Evolutionary conservation across 2,888 invertebrate species (phyloP).

Genomic region (Callyntrura guangdongensis): DNA sequence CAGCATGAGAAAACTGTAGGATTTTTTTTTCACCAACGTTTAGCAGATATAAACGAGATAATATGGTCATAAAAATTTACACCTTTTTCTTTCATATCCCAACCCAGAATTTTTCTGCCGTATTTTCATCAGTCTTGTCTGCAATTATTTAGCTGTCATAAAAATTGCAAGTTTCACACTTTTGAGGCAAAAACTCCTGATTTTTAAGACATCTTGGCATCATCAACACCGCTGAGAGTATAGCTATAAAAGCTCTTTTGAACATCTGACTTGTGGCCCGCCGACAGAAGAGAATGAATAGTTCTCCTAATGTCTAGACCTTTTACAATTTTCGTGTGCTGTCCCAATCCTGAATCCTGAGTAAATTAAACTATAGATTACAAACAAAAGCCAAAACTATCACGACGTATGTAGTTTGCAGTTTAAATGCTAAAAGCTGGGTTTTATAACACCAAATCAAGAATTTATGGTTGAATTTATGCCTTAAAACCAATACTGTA

Average conservation of each 20-base stretch:
- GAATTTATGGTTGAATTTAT: too few species aligned
- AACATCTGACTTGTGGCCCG: not conserved
- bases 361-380: too few species aligned
- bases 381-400: too few species aligned
- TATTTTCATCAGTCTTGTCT: conserved; percentile 63
- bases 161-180: conserved; percentile 78
- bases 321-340: too few species aligned
- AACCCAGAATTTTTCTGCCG: conserved; percentile 65
- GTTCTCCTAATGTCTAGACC: too few species aligned
- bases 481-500: too few species aligned
- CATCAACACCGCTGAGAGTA: conserved; percentile 48
- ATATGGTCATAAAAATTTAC: conserved; percentile 74
- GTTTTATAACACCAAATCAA: too few species aligned
- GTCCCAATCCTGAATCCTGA: too few species aligned
- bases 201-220: conserved; percentile 65
- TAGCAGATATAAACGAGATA: conserved; percentile 60
- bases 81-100: conserved; percentile 65
- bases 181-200: conserved; percentile 68
- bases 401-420: too few species aligned
- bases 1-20: conserved; percentile 1
- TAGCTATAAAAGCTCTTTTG: conserved; percentile 20
- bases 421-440: too few species aligned
- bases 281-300: not conserved
- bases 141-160: conserved; percentile 79
- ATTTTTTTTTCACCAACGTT: conserved; percentile 48